Conservation (phyloP, 2,113 vertebrate species). For the Aptenodytes patagonicus region DNA sequence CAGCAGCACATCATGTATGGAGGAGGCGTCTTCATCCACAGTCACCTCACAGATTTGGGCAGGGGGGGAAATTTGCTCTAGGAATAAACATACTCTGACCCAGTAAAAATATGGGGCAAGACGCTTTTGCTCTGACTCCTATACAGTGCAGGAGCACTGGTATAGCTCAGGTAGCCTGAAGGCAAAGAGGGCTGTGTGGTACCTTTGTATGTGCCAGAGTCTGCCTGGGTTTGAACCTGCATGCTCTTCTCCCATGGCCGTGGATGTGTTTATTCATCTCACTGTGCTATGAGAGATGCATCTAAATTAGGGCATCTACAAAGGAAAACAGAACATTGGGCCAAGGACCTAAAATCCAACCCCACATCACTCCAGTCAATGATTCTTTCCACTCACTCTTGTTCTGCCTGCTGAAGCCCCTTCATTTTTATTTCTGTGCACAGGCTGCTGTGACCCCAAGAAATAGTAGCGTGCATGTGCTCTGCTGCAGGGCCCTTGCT, state of each 20-base stretch:
- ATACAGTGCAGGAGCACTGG: background rate
- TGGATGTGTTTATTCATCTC: background rate
- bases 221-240: background rate
- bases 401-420: background rate
- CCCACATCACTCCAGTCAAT: background rate
- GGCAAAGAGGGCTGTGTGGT: background rate
- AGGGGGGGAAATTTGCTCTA: background rate
- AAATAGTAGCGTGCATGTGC: background rate
- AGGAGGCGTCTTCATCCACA: background rate
- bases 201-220: background rate
- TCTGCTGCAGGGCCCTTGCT: background rate
- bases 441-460: background rate
- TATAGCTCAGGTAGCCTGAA: background rate
- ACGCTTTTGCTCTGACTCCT: background rate
- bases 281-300: background rate
- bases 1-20: background rate
- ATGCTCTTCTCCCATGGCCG: accelerated
- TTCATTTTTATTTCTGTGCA: background rate
- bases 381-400: background rate
- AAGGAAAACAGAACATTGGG: background rate
- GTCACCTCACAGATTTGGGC: background rate
- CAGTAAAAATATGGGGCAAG: background rate
- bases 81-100: background rate
- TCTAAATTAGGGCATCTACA: background rate
- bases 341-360: background rate